phyloP scores from a whole-genome alignment of 2,113 vertebrate genomes.

The Oryzias woworae region DNA sequence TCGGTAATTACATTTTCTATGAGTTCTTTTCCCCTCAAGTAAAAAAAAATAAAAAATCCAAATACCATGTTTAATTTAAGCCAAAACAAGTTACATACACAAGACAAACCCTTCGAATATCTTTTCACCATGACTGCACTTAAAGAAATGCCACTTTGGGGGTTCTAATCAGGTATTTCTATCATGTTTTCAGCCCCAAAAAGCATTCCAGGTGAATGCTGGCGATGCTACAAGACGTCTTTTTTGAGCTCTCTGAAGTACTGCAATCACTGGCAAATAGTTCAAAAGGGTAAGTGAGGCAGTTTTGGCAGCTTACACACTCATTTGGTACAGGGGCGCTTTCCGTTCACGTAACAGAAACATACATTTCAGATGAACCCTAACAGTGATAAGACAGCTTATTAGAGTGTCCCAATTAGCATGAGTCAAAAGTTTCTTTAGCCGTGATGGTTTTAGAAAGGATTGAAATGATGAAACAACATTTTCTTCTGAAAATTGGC shows the following conservation, averaged over 20 bases:
- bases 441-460: constrained; percentile 9
- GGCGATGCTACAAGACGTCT: constrained; percentile 19
- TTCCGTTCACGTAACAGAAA: constrained; percentile 22
- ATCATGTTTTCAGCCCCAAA: constrained; percentile 2
- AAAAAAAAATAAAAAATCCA: too few relatives aligned
- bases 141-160: too few relatives aligned
- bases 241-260: constrained; percentile 24
- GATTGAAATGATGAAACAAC: constrained; percentile 9
- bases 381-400: constrained; percentile 13
- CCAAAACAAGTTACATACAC: too few relatives aligned
- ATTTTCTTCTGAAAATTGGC: background rate
- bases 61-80: too few relatives aligned
- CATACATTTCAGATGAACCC: constrained; percentile 23
- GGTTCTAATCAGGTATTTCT: background rate
- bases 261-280: constrained; percentile 44
- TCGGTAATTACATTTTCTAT: too few relatives aligned
- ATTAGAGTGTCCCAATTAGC: constrained; percentile 13
- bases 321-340: constrained; percentile 31
- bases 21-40: too few relatives aligned
- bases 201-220: constrained; percentile 18
- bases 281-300: constrained; percentile 49
- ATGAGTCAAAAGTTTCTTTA: constrained; percentile 10
- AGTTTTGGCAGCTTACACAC: constrained; percentile 36
- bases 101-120: too few relatives aligned
- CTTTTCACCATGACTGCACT: too few relatives aligned